Evolutionary conservation across 30 jellyfish, hydroid and myxozoan species (phyloP), one percentile per base, ranked within the genome.

Genomic region (Sanderia malayensis): DNA sequence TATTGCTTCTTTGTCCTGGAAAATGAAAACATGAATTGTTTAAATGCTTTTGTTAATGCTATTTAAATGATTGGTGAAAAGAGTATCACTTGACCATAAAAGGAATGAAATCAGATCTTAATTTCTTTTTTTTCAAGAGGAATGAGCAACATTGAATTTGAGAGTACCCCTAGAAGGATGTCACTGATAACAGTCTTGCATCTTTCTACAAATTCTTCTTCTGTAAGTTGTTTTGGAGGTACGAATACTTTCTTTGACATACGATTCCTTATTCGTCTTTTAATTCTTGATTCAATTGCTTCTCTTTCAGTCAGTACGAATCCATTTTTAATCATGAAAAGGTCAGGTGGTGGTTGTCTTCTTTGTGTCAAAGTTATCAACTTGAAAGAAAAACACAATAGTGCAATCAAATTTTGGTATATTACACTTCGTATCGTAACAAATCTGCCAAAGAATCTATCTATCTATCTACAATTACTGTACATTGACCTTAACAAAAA

Each of bases 291-390:
- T 31, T 77, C 84, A 4, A 61, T 79, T 37, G 94, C 94, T 76
- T 93, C 99, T 18, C 80, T 88, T 32, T 89, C 92, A 1, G 87
- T 75, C 27, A 86, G 80, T 2, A 93, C 79, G 66, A 93, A 93
- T 0, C 99, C 99, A 86, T 93, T 67, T 45, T 82, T 60, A 13
- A 93, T 71, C 80, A 84, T 87, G 72, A 60, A 85, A 2, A 93
- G 84, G 58, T 93, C 99, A 27, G 99, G 99, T 2, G 99, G 99
- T 27, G 99, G 96, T 58, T 76, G 74, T 55, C 74, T 86, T 70
- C 99, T 73, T 31, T 86, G 95, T 1, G 96, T 75, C 73, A 93
- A 58, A n/a, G 73, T 86, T 4, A 93, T 76, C 55, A 93, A 83
- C 99, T 93, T 64, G 45, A 73, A 66, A 18, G 44, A 44, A 27